A percentile compares a stretch with the other conserved stretches of the same genome.
phyloP scores from a whole-genome alignment of 2,797 vertebrate species.

The Vireo griseus region DNA sequence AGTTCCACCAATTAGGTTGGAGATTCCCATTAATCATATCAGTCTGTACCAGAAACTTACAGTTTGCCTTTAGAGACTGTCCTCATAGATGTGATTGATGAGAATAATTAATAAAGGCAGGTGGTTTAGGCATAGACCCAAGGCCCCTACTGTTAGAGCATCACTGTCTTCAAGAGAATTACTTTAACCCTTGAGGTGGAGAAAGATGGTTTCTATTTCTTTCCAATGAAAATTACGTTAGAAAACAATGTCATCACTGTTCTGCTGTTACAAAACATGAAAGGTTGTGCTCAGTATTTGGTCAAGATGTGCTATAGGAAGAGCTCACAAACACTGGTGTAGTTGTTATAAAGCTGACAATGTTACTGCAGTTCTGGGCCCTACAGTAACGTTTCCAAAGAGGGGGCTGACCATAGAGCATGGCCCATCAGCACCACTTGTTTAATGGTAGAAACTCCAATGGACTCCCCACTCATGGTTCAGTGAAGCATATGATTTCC shows the following conservation, averaged over 20 bases:
- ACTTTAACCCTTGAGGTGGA: not conserved
- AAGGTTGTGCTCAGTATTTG: not conserved
- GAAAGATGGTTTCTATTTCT: not conserved
- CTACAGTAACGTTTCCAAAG: not conserved
- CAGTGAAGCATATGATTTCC: not conserved
- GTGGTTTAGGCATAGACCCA: not conserved
- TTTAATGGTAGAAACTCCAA: not conserved
- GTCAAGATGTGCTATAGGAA: not conserved
- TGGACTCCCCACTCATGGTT: not conserved
- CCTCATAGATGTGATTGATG: not conserved
- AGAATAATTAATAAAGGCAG: conserved; percentile 20
- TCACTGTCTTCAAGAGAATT: not conserved
- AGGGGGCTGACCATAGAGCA: fast-evolving
- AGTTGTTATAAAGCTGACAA: not conserved
- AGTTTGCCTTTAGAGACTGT: not conserved
- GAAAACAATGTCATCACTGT: not conserved
- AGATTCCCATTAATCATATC: not conserved
- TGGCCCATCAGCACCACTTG: not conserved
- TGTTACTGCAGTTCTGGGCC: not conserved
- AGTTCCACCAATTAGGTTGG: not conserved
- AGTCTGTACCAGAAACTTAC: not conserved
- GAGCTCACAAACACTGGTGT: not conserved
- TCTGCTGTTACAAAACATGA: not conserved
- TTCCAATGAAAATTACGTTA: not conserved
- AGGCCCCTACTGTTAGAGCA: not conserved